Percentiles rank a stretch among this genome's conserved stretches.
Conservation (phyloP, 2,888 invertebrate genomes). For the Anoplius nigerrimus region DNA sequence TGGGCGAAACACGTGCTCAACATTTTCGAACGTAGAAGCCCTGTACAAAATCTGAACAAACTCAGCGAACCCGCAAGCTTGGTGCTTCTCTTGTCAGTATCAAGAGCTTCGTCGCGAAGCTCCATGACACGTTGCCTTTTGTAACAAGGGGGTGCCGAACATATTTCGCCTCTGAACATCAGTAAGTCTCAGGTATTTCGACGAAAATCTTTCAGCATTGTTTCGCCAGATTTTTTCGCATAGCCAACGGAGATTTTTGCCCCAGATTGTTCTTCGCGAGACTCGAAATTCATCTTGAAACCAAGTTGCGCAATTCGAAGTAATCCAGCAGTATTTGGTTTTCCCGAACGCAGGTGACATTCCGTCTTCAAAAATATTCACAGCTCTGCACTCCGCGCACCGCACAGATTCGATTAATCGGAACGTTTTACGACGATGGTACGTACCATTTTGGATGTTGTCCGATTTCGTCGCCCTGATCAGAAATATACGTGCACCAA, state of each 20-base stretch:
- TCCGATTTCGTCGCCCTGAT: slow-evolving; percentile 84
- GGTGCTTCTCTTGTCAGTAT: no score
- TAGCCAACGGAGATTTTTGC: slow-evolving; percentile 20
- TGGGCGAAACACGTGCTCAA: no score
- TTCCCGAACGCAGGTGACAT: slow-evolving; percentile 35
- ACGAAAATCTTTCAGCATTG: slow-evolving; percentile 23
- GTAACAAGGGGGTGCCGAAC: slow-evolving; percentile 37
- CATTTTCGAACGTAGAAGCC: no score
- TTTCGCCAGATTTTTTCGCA: slow-evolving; percentile 22
- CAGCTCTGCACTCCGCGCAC: slow-evolving; percentile 30
- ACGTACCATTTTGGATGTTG: slow-evolving; percentile 91
- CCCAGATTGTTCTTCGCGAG: slow-evolving; percentile 33
- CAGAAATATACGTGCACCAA: slow-evolving; percentile 88
- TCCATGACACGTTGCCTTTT: slow-evolving; percentile 64
- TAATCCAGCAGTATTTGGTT: slow-evolving; percentile 60
- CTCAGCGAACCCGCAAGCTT: no score
- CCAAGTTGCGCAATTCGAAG: slow-evolving; percentile 71
- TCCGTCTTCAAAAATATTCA: slow-evolving; percentile 61
- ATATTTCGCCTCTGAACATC: slow-evolving; percentile 53
- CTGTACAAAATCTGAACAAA: no score
- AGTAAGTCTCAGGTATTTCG: slow-evolving; percentile 8
- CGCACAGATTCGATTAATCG: slow-evolving; percentile 30
- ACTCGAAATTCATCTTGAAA: slow-evolving; percentile 36
- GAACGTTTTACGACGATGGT: slow-evolving; percentile 51
- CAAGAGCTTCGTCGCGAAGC: slow-evolving; percentile 40